Evolutionary conservation across 2,888 invertebrate species (phyloP).

Genomic region (Pemphredon lugubris): DNA sequence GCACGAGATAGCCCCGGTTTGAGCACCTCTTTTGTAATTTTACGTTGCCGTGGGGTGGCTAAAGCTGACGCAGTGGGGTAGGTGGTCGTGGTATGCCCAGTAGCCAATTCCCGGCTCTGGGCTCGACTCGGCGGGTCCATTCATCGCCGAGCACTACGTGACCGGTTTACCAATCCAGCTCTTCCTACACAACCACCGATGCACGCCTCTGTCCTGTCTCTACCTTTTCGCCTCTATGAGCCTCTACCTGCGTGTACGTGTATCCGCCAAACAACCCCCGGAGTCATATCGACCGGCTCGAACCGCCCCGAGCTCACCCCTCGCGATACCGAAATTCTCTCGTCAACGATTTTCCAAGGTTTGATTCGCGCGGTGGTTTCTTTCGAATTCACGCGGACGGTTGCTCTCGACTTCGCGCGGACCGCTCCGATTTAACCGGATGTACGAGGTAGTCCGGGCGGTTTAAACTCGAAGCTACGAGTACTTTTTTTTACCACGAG

Average conservation of each 20-base stretch:
- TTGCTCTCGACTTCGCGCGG: too few species aligned
- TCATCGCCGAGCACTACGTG: constrained; percentile 81
- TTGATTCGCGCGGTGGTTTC: constrained; percentile 13
- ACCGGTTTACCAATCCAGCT: constrained; percentile 80
- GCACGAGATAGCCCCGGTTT: constrained; percentile 64
- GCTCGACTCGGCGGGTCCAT: constrained; percentile 81
- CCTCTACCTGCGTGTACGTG: constrained; percentile 59
- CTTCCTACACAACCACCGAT: constrained; percentile 44
- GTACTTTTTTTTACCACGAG: too few species aligned
- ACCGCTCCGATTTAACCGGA: too few species aligned
- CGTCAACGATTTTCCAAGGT: constrained; percentile 47
- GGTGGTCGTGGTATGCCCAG: constrained; percentile 79
- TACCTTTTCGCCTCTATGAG: constrained; percentile 43
- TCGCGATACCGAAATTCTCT: constrained; percentile 60
- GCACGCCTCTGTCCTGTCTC: constrained; percentile 16
- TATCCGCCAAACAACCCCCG: constrained; percentile 75
- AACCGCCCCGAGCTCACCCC: constrained; percentile 46
- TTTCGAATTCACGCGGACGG: too few species aligned
- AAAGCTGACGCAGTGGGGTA: constrained; percentile 78
- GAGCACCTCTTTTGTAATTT: constrained; percentile 75
- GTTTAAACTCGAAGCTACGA: too few species aligned
- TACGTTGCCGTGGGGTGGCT: constrained; percentile 74
- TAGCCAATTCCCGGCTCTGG: constrained; percentile 80
- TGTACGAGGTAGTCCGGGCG: too few species aligned
- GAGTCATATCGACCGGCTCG: constrained; percentile 74